A percentile compares a stretch with the other conserved stretches of the same genome.
Conservation (phyloP, 2,888 invertebrate species). For the Pandemis heparana region DNA sequence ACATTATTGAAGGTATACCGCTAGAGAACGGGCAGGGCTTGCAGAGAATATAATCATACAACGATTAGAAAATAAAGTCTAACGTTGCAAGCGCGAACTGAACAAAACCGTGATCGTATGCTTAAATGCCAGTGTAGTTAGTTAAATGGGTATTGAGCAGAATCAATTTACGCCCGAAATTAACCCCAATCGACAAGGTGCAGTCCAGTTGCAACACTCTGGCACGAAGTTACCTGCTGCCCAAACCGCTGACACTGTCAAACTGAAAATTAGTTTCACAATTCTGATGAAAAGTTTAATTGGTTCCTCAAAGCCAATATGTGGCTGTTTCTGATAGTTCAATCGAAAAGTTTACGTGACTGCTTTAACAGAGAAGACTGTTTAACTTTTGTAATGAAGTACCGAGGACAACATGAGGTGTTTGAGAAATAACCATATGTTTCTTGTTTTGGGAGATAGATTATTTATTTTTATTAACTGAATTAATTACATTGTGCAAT, state of each 20-base stretch:
- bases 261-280: slow-evolving; percentile 82
- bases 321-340: slow-evolving; percentile 68
- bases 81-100: background rate
- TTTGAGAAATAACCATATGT: background rate
- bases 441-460: background rate
- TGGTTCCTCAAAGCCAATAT: slow-evolving; percentile 79
- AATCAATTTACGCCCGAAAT: slow-evolving; percentile 52
- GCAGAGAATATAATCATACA: background rate
- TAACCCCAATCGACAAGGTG: slow-evolving; percentile 65
- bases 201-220: slow-evolving; percentile 62
- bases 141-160: slow-evolving; percentile 28
- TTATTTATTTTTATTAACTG: background rate
- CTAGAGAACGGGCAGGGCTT: background rate
- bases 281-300: slow-evolving; percentile 84
- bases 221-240: slow-evolving; percentile 70
- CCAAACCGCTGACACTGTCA: slow-evolving; percentile 77
- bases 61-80: background rate
- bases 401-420: slow-evolving; percentile 47
- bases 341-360: slow-evolving; percentile 64
- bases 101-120: background rate
- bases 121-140: slow-evolving; percentile 6
- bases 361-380: slow-evolving; percentile 51
- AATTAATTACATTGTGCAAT: background rate
- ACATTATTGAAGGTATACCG: background rate
- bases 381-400: slow-evolving; percentile 60